Evolutionary conservation across 2,113 vertebrate genomes (phyloP), one percentile per base, ranked within the genome.

Genomic region (Leuciscus idus): DNA sequence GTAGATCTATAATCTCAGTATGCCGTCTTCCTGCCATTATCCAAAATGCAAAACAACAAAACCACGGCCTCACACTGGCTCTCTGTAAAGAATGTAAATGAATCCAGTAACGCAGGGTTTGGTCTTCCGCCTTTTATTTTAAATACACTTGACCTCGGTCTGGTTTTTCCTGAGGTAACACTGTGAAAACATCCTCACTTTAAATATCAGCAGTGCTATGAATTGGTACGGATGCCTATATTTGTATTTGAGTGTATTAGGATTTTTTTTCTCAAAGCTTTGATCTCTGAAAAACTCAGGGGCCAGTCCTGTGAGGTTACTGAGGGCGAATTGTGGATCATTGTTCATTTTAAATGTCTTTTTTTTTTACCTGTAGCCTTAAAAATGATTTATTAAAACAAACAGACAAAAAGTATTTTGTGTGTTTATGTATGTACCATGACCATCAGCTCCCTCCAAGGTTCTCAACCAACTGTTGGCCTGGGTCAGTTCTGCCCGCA

Each of bases 401-500:
- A 21, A 57, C 6, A 21, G 21, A 11, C 11, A 48, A 59, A 11
- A 26, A 26, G 4, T 6, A 74, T 74, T 36, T 84, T 80, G 23
- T 68, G 70, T 28, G 33, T n/a, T n/a, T n/a, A n/a, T 62, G 23
- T 68, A 9, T 85, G 94, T 94, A 98, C 97, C 96, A 8, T 94
- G 95, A 83, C 93, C 90, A 59, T 96, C 95, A 2, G 92, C 94
- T 75, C 93, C 94, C 83, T 95, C 92, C 87, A 96, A 89, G 48
- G 92, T 89, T 88, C 93, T 96, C 33, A 97, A 86, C 4, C 92
- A 92, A 75, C 88, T 90, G 89, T 91, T 95, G 82, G 94, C 93
- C 91, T 95, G 94, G 15, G 96, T 93, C 52, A 97, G 90, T 82
- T 97, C 96, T 21, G 90, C 77, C 8, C 91, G 92, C 2, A 90